Percentiles rank a stretch among this genome's conserved stretches.
Evolutionary conservation across 1,140 invertebrate genomes (phyloP).

Genomic region (Eupristina koningsbergeri): DNA sequence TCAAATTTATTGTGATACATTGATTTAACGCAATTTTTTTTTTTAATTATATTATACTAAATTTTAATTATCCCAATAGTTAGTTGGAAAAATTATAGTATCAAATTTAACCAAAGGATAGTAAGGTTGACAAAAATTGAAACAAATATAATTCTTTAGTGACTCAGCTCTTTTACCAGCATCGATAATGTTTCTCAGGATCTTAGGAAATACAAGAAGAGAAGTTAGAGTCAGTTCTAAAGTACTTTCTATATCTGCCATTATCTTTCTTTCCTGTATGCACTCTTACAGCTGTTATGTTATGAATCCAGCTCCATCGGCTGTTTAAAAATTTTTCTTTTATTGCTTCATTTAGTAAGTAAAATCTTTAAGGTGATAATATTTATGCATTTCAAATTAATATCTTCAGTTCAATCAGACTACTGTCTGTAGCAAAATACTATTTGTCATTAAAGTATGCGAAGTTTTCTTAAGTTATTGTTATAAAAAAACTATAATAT

Average conservation of each 20-base stretch:
- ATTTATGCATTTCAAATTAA: constrained; percentile 39
- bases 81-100: too few species aligned
- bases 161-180: background rate
- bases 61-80: too few species aligned
- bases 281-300: too few species aligned
- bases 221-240: background rate
- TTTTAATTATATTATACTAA: too few species aligned
- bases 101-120: background rate
- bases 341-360: background rate
- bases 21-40: too few species aligned
- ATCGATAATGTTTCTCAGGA: background rate
- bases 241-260: too few species aligned
- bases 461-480: too few species aligned
- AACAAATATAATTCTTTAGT: background rate
- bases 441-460: too few species aligned
- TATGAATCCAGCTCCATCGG: background rate
- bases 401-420: too few species aligned
- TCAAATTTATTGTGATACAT: too few species aligned
- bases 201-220: background rate
- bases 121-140: background rate
- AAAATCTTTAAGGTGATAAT: background rate
- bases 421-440: too few species aligned
- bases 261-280: background rate
- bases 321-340: constrained; percentile 32
- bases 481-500: too few species aligned